These are phyloP conservation scores for Akabosia matsudoensis DNA, from an alignment of 1,140 invertebrate genomes.

Conservation along the genomic window DNA sequence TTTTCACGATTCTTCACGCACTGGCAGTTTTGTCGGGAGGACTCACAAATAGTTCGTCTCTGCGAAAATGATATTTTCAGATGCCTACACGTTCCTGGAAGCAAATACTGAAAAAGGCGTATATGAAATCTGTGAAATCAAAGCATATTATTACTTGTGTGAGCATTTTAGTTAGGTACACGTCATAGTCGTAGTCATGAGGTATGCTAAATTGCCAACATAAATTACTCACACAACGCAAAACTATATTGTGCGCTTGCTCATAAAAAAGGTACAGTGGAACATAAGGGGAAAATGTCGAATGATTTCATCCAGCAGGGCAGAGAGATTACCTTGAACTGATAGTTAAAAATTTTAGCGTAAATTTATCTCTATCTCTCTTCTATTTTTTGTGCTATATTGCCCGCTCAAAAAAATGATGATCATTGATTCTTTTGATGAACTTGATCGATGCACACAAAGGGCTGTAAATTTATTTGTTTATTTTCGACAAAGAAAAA, in stretches of 20 bases:
- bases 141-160: neutral
- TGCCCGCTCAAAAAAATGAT: too few species aligned
- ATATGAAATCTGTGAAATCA: too few species aligned
- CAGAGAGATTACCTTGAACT: too few species aligned
- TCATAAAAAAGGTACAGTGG: neutral
- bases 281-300: neutral
- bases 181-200: neutral
- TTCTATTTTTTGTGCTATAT: too few species aligned
- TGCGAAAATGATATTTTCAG: neutral
- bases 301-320: neutral
- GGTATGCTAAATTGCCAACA: neutral
- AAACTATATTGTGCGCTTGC: neutral
- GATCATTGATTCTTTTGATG: too few species aligned
- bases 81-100: neutral
- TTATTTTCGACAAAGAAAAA: too few species aligned
- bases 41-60: neutral
- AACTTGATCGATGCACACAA: too few species aligned
- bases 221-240: neutral
- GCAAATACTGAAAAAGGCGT: too few species aligned
- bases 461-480: too few species aligned
- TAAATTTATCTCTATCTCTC: too few species aligned
- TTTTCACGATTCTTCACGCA: slow-evolving; percentile 13
- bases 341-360: too few species aligned
- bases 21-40: neutral
- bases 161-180: neutral